Evolutionary conservation across 2,797 vertebrate genomes (phyloP).

Genomic region (Pogonophryne albipinna): DNA sequence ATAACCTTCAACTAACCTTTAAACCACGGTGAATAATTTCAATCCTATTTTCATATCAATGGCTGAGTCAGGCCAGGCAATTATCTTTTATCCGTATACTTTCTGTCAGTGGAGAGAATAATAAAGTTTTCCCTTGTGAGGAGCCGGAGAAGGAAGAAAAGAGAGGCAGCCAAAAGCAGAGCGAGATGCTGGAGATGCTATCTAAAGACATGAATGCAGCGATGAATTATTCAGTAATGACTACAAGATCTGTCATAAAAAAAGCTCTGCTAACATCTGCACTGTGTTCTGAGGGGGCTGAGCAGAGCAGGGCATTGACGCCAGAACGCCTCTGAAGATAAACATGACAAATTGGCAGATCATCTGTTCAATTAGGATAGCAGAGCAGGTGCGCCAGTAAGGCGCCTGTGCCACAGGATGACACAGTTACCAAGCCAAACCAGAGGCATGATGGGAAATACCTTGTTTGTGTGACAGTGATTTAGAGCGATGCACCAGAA

Average conservation of each 20-base stretch:
- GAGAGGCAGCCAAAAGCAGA: conserved; percentile 59
- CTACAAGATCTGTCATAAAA: conserved; percentile 90
- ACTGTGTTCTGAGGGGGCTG: conserved; percentile 83
- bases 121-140: conserved; percentile 94
- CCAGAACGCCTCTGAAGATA: conserved; percentile 86
- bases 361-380: conserved; percentile 88
- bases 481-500: conserved; percentile 81
- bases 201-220: conserved; percentile 92
- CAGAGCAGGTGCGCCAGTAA: conserved; percentile 84
- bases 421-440: conserved; percentile 84
- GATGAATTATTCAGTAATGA: conserved; percentile 99
- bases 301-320: conserved; percentile 77
- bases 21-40: conserved; percentile 95
- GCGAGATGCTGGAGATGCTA: conserved; percentile 85
- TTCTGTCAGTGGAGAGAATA: conserved; percentile 93
- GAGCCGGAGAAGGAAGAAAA: conserved; percentile 70
- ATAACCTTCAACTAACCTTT: conserved; percentile 99
- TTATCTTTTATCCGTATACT: conserved; percentile 97
- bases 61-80: conserved; percentile 94
- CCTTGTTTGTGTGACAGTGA: conserved; percentile 88
- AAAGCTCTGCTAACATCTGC: conserved; percentile 86
- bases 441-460: conserved; percentile 87
- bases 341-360: conserved; percentile 93
- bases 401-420: conserved; percentile 77
- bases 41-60: conserved; percentile 99